phyloP scores from a whole-genome alignment of 2,797 vertebrate species.

The Sebastes melanostomus region DNA sequence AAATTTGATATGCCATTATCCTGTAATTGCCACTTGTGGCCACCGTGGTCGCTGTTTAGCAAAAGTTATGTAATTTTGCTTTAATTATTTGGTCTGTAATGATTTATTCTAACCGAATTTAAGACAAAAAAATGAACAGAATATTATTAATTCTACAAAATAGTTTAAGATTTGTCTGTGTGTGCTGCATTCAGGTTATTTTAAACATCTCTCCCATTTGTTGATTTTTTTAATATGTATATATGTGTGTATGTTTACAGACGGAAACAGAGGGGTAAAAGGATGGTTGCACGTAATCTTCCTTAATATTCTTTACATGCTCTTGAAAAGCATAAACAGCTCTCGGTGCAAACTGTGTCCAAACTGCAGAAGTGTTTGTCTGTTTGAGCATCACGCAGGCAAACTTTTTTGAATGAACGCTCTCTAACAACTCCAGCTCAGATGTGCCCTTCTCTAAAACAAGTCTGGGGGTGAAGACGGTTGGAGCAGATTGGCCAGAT shows the following conservation, averaged over 20 bases:
- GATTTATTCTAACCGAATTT: not conserved
- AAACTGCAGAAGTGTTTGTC: not conserved
- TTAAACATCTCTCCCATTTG: not conserved
- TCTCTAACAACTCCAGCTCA: not conserved
- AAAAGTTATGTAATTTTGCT: no score
- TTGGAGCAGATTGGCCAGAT: conserved; percentile 8
- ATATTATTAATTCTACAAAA: not conserved
- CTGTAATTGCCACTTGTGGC: no score
- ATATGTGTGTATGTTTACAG: not conserved
- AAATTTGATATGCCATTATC: fast-evolving
- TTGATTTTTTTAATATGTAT: not conserved
- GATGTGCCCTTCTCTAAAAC: conserved; percentile 14
- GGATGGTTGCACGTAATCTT: not conserved
- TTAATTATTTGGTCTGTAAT: no score
- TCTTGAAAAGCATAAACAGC: no score
- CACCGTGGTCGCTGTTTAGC: no score
- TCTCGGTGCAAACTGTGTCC: conserved; percentile 3
- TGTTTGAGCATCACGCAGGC: not conserved
- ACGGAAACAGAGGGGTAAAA: not conserved
- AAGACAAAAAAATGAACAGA: not conserved
- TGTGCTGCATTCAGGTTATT: not conserved
- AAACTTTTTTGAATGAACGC: not conserved
- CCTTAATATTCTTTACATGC: no score
- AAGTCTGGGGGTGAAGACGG: not conserved
- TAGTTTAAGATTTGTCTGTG: not conserved